Base-by-base conservation (phyloP, 2,113 vertebrate species). In the Embiotoca jacksoni region DNA sequence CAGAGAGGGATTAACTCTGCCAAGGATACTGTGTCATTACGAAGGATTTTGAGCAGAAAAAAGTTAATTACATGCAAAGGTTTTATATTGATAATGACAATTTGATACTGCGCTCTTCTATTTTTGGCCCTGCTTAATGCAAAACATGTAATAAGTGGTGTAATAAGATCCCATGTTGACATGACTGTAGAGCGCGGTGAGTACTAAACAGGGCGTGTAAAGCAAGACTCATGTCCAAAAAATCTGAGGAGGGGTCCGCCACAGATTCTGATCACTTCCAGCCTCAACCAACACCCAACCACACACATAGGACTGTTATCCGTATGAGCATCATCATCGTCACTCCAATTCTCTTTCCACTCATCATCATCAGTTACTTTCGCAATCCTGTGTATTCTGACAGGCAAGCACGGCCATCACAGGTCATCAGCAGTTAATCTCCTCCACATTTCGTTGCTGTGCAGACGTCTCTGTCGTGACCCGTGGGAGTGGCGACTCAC, bases 381-480 rank as follows among this genome's bases (percentile, higher is more conserved):
- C 73, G 85, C 90, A 88, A 23, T 91, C 81, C 85, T 72, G 90
- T 75, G 68, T 63, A 63, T 84, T 73, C 82, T 72, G 84, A 84
- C 36, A 32, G 74, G 63, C 62, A 78, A 9, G 37, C 49, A 71
- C 60, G 64, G 79, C 83, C 83, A 75, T 85, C 56, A 3, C 84
- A 88, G 92, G 91, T 93, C 91, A 91, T 58, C 80, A 50, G 81
- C 60, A 68, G 78, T 88, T 91, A 93, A 94, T 93, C 92, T 90
- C 86, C 90, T 80, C 73, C 81, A 90, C 91, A 91, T 91, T 91
- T 78, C n/a, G 77, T 84, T 82, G 87, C 84, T 30, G 69, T 56
- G 76, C 86, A 91, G 93, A 93, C 91, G 82, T 92, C 91, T 93
- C 91, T 89, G 89, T 92, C 84, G 79, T 56, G 70, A 87, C 79